These are phyloP conservation scores for Phorcus lineatus DNA, from an alignment of 2,888 invertebrate genomes.

Conservation along the genomic window DNA sequence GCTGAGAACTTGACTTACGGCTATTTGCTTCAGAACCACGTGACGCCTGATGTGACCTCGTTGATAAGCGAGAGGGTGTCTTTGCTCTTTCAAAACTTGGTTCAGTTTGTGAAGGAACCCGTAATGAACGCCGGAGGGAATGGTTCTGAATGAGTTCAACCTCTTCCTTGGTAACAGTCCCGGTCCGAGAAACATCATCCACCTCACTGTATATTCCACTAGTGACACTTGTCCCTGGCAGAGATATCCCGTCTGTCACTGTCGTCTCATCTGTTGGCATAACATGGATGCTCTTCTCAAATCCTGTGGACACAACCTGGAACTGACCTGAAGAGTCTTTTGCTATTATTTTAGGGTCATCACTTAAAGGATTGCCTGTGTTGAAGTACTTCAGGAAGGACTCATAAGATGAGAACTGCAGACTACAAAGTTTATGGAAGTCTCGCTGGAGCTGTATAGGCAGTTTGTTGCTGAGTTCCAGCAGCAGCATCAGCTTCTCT, in stretches of 20 bases:
- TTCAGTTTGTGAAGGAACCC: not conserved
- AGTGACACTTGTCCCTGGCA: slow-evolving; percentile 55
- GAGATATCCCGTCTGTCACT: slow-evolving; percentile 44
- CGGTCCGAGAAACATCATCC: slow-evolving; percentile 31
- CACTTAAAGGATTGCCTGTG: slow-evolving; percentile 48
- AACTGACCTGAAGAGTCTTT: slow-evolving; percentile 61
- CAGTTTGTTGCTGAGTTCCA: slow-evolving; percentile 59
- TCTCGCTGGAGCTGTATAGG: slow-evolving; percentile 57
- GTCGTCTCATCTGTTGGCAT: not conserved
- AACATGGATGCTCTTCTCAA: slow-evolving; percentile 48
- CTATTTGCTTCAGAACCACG: not conserved
- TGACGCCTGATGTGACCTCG: not conserved
- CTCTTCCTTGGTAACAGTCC: slow-evolving; percentile 20
- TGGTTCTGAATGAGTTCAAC: not conserved
- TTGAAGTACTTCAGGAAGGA: slow-evolving; percentile 56
- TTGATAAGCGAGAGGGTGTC: not conserved
- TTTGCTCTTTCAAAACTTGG: not conserved
- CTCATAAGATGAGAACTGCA: slow-evolving; percentile 62
- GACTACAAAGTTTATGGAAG: slow-evolving; percentile 61
- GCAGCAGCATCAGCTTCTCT: slow-evolving; percentile 60
- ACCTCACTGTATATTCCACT: slow-evolving; percentile 52
- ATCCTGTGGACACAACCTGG: slow-evolving; percentile 57
- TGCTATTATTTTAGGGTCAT: slow-evolving; percentile 55
- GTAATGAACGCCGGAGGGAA: not conserved
- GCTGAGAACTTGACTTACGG: not conserved